These are phyloP conservation scores for Drosophila eugracilis DNA, from an alignment of 1,140 invertebrate genomes.

Conservation along the genomic window DNA sequence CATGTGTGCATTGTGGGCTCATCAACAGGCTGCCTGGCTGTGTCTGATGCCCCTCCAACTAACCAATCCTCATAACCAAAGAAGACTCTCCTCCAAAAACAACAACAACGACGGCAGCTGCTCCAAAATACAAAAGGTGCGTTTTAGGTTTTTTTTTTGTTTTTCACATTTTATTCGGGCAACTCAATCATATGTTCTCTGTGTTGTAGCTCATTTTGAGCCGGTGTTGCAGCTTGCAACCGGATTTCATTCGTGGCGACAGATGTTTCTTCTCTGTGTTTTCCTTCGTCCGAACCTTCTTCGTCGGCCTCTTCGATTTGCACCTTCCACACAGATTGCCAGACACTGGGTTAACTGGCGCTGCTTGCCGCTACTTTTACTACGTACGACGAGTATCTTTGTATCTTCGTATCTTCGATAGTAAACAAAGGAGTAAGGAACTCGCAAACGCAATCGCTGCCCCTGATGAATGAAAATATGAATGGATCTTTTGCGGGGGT, in stretches of 20 bases:
- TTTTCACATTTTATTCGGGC: slow-evolving; percentile 37
- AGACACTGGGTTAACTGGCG: slow-evolving; percentile 61
- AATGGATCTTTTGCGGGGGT: slow-evolving; percentile 30
- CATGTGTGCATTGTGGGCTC: slow-evolving; percentile 43
- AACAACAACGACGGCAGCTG: slow-evolving; percentile 36
- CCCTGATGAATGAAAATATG: slow-evolving; percentile 68
- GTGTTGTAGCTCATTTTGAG: slow-evolving; percentile 48
- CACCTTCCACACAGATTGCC: slow-evolving; percentile 13
- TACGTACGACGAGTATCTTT: too few species aligned
- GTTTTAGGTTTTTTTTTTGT: slow-evolving; percentile 48
- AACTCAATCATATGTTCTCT: slow-evolving; percentile 73
- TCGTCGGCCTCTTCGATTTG: slow-evolving; percentile 6
- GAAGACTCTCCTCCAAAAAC: slow-evolving; percentile 3
- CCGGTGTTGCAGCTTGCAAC: slow-evolving; percentile 73
- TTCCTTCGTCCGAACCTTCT: slow-evolving; percentile 11
- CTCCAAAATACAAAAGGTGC: slow-evolving; percentile 69
- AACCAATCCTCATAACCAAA: background rate
- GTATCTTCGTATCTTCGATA: slow-evolving; percentile 35
- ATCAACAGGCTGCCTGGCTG: slow-evolving; percentile 43
- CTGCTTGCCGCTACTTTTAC: slow-evolving; percentile 58
- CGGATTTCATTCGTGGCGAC: slow-evolving; percentile 60
- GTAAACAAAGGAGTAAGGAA: slow-evolving; percentile 62
- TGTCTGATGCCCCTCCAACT: slow-evolving; percentile 27
- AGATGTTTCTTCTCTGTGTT: slow-evolving; percentile 61
- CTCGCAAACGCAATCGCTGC: slow-evolving; percentile 6